phyloP scores from a whole-genome alignment of 53 echinoderm and acorn worm genomes.

The Paracentrotus lividus region DNA sequence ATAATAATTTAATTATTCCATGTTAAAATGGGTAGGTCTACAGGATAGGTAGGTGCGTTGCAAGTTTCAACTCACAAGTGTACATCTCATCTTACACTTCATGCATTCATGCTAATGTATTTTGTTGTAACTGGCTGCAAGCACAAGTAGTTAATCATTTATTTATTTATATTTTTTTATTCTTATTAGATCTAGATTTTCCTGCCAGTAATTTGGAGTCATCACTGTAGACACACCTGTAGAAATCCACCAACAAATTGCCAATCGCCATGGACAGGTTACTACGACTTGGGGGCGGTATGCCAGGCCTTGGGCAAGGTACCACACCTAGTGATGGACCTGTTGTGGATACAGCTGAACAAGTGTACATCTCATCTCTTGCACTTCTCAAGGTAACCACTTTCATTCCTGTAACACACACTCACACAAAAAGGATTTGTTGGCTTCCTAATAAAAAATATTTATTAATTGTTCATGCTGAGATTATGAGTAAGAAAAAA shows the following conservation, averaged over 20 bases:
- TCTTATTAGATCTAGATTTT: not conserved
- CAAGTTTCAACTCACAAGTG: no score
- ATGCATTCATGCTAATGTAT: no score
- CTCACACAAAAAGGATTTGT: not conserved
- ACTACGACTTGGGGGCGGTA: slow-evolving; percentile 91
- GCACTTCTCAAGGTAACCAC: slow-evolving; percentile 89
- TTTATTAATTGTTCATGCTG: not conserved
- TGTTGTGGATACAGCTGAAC: slow-evolving; percentile 97
- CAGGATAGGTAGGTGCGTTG: no score
- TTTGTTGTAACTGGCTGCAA: no score
- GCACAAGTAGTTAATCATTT: not conserved
- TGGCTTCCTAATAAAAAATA: not conserved
- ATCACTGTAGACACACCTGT: not conserved
- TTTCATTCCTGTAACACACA: not conserved
- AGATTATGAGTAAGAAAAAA: not conserved
- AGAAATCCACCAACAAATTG: not conserved
- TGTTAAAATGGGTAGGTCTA: no score
- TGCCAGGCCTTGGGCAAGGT: slow-evolving; percentile 93
- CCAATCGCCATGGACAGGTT: slow-evolving; percentile 88
- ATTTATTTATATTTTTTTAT: not conserved
- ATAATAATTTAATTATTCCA: no score
- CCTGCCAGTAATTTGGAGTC: not conserved
- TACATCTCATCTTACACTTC: no score
- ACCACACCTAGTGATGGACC: slow-evolving; percentile 94
- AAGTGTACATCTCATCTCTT: slow-evolving; percentile 98